These are phyloP conservation scores for Amniataba percoides DNA, from an alignment of 2,797 vertebrate species.

Conservation along the genomic window DNA sequence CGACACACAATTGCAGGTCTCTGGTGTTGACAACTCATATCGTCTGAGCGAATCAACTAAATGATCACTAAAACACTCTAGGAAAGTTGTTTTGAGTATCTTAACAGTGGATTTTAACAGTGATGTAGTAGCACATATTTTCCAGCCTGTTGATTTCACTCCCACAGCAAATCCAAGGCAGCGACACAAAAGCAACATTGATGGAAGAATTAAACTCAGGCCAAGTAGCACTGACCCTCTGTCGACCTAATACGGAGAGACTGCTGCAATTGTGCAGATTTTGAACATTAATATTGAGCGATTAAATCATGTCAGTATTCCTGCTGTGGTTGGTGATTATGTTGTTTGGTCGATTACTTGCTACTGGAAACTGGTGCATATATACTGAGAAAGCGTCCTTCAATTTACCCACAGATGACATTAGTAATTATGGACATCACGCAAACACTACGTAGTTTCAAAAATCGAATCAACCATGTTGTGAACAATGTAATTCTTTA, in stretches of 20 bases:
- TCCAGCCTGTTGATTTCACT: constrained; percentile 56
- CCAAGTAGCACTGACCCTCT: constrained; percentile 50
- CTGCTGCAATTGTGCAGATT: constrained; percentile 51
- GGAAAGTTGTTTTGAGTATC: constrained; percentile 16
- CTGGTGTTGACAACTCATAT: too few species aligned
- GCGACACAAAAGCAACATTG: constrained; percentile 80
- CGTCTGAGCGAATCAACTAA: too few species aligned
- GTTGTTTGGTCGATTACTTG: neutral
- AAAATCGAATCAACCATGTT: neutral
- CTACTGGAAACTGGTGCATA: neutral
- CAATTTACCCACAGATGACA: neutral
- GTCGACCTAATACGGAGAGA: constrained; percentile 54
- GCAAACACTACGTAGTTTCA: neutral
- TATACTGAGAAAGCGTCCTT: neutral
- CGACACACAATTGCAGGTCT: too few species aligned
- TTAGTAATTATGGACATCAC: neutral
- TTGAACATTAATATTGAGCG: constrained; percentile 33
- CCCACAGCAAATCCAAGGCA: constrained; percentile 64
- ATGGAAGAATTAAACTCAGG: constrained; percentile 61
- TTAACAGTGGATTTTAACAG: constrained; percentile 15
- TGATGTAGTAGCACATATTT: constrained; percentile 56
- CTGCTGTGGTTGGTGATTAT: constrained; percentile 4
- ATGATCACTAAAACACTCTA: too few species aligned
- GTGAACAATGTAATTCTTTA: neutral
- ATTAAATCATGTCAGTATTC: constrained; percentile 26